Evolutionary conservation across 2,113 vertebrate genomes (phyloP), one percentile per base, ranked within the genome.

Genomic region (Rhinichthys klamathensis): DNA sequence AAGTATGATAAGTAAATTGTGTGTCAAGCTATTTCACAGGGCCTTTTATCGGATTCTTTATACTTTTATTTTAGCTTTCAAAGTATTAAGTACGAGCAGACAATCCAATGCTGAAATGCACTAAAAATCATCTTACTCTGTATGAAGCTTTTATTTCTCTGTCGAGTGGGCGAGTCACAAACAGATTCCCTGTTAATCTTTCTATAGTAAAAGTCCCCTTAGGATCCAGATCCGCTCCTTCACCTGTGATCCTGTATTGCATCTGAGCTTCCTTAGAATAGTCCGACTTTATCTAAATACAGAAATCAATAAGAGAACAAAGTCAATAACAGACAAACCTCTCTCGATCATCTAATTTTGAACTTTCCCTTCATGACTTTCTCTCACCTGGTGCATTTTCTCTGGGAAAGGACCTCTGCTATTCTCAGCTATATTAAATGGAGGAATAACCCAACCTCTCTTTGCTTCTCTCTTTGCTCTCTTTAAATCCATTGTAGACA

Each of bases 391-490:
- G 70, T 85, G 70, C 15, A 94, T 23, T 4, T 0, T 2, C 0
- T 23, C 2, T 0, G 95, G 95, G 79, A 82, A 95, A 0, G n/a
- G 74, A 58, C 93, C 93, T 78, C 44, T 86, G 1, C 6, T 0
- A 30, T 94, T 92, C 84, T 96, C 95, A 0, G 44, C 0, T 56
- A 93, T 18, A n/a, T 0, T 63, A 8, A 95, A 15, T 0, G 75
- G 54, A 32, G 93, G 95, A 86, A 94, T 91, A 13, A 94, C 81
- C 94, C 93, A 95, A 2, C 83, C 94, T 86, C 95, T 93, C 87
- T 95, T 95, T 61, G 58, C 89, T 72, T 82, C 94, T 86, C 95
- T 93, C 87, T 95, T 95, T 61, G 58, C 89, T 72, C 94, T 93
- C 38, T 11, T 93, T 46, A 27, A 1, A 16, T 41, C 32, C 9